Evolutionary conservation across 2,797 vertebrate genomes (phyloP), one percentile per base, ranked within the genome.

Genomic region (Amniataba percoides): DNA sequence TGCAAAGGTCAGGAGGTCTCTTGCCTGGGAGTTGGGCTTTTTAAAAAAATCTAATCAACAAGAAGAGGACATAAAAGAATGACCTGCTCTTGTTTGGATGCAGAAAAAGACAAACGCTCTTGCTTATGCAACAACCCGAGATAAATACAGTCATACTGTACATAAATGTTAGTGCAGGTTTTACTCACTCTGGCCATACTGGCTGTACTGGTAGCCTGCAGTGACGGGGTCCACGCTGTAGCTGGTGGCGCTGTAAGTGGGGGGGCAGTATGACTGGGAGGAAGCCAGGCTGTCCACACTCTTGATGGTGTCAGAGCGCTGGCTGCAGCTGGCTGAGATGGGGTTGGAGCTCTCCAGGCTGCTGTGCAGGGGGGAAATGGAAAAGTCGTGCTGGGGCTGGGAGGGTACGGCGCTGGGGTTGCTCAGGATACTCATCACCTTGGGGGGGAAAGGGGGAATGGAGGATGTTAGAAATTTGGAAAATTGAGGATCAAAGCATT

Each of bases 251-350:
- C 97, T 99, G 96, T 99, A 99, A 85, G 97, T 97, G 27, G 98
- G 97, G 7, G 98, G 97, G 85, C 97, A 98, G 96, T 99, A 99
- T 71, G 98, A 97, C 94, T 99, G 97, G n/a, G 97, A 96, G 42
- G 96, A 97, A 8, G 97, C 96, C 87, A 99, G 96, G 90, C 97
- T 98, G 93, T 99, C 98, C 90, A 97, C 97, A 0, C 97, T 95
- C 92, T 99, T 99, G 95, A 99, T 98, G 95, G 97, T 93, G 93
- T 99, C 98, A 0, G 97, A 97, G 76, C 98, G 89, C 95, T 99
- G 98, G 95, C 98, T 98, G 95, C 98, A 99, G 96, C 98, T 99
- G 88, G 96, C 97, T 9, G 98, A 98, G 94, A 99, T 97, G 88
- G 97, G 93, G 92, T 97, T 97, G 88, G 97, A 96, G 15, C 95